Evolutionary conservation across 2,113 vertebrate species (phyloP).

Genomic region (Plecturocebus donacophilus): DNA sequence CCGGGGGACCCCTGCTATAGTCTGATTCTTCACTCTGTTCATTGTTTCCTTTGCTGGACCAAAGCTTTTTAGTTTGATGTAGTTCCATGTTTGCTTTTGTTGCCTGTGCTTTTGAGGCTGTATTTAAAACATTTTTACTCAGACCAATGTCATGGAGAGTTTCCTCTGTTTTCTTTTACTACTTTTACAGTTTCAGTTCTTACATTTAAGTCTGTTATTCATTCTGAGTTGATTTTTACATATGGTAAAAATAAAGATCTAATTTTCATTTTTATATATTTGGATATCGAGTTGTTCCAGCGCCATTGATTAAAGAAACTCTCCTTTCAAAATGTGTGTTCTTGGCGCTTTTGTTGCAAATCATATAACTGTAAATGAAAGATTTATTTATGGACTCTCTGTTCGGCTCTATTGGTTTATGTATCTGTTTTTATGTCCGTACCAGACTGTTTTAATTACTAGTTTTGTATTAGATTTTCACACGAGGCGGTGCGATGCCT

Average conservation of each 20-base stretch:
- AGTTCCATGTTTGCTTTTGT: neutral
- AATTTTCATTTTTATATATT: neutral
- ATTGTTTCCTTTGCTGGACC: neutral
- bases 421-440: neutral
- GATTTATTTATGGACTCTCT: neutral
- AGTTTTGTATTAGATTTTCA: neutral
- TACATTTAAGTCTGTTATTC: neutral
- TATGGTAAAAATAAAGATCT: neutral
- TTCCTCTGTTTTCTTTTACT: neutral
- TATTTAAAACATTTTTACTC: neutral
- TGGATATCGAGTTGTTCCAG: neutral
- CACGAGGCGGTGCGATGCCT: neutral
- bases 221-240: neutral
- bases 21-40: neutral
- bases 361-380: neutral
- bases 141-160: neutral
- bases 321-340: neutral
- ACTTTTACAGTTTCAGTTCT: neutral
- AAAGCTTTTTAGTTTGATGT: neutral
- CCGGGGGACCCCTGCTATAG: too few species aligned
- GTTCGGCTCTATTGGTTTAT: neutral
- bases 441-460: neutral
- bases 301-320: neutral
- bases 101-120: neutral
- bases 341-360: neutral